Base-by-base conservation (phyloP, 2,888 invertebrate genomes). In the Tenodera sinensis region DNA sequence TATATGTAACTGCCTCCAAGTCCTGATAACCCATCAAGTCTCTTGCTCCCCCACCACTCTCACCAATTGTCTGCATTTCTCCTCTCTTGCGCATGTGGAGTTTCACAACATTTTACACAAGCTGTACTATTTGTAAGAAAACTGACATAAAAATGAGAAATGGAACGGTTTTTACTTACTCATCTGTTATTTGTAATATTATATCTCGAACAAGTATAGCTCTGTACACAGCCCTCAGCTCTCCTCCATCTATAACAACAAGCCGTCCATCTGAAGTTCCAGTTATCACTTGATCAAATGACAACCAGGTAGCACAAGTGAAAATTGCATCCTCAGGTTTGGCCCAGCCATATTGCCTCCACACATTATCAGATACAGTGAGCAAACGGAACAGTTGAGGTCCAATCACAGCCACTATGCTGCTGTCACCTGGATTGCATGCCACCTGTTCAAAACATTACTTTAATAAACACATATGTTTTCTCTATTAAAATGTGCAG, bases 221-320 rank as follows among this genome's bases (percentile, higher is more conserved):
- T 90, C 94, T 94, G 92, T 95, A 97, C 0, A 95, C 93, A 83
- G 95, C 95, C 91, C 97, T 96, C 86, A 97, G 93, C 91, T 98
- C 98, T 0, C 98, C 98, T 91, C 97, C 97, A 93, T 98, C 98
- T 89, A 98, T 95, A 90, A 98, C 94, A 92, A 98, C 94, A 83
- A 98, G 94, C 91, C 96, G 94, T 34, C 98, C 98, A 90, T 95
- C 96, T 89, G 95, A 94, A 0, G 98, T 97, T 2, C 98, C 98
- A 85, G 96, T 96, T 91, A 98, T 93, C n/a, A 98, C 95, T 88
- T 97, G 94, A 92, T 98, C 98, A 90, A 97, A 95, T 3, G 96
- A 96, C 84, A 98, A 93, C 97, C 98, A 99, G 91, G 96, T 95
- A 91, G 96, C 96, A 85, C 96, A 96, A 20, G 96, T 96, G 91